These are phyloP conservation scores for Lasioglossum lativentre DNA, from an alignment of 2,888 invertebrate species.

Conservation along the genomic window DNA sequence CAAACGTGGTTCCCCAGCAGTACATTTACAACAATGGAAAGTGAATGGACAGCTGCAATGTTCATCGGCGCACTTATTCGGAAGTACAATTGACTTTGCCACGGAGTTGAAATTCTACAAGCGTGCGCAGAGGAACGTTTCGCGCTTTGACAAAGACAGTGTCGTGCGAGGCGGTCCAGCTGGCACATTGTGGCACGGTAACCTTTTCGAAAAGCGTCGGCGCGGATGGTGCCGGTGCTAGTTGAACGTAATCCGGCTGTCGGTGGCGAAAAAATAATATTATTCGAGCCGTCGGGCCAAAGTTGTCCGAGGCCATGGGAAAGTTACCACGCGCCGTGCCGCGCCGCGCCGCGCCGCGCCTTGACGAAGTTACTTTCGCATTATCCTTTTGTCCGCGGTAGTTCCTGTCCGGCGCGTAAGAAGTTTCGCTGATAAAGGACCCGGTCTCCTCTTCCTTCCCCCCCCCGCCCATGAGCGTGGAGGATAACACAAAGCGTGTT, in stretches of 20 bases:
- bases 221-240: slow-evolving; percentile 7
- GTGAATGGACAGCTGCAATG: neutral
- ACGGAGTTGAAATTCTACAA: neutral
- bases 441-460: slow-evolving; percentile 29
- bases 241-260: slow-evolving; percentile 62
- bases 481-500: slow-evolving; percentile 53
- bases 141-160: slow-evolving; percentile 10
- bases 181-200: slow-evolving; percentile 59
- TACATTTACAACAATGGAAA: neutral
- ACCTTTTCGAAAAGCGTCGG: slow-evolving; percentile 55
- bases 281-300: slow-evolving; percentile 62
- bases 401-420: slow-evolving; percentile 61
- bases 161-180: slow-evolving; percentile 65
- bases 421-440: slow-evolving; percentile 65
- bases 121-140: neutral
- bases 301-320: slow-evolving; percentile 70
- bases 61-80: neutral
- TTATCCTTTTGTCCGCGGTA: slow-evolving; percentile 67
- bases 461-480: slow-evolving; percentile 10
- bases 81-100: neutral
- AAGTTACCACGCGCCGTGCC: slow-evolving; percentile 66
- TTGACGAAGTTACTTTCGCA: slow-evolving; percentile 71
- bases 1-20: neutral
- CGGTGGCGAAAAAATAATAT: slow-evolving; percentile 71
- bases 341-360: slow-evolving; percentile 53